phyloP scores from a whole-genome alignment of 92 coral and sea anemone genomes.

The Chrysogorgia sp. region DNA sequence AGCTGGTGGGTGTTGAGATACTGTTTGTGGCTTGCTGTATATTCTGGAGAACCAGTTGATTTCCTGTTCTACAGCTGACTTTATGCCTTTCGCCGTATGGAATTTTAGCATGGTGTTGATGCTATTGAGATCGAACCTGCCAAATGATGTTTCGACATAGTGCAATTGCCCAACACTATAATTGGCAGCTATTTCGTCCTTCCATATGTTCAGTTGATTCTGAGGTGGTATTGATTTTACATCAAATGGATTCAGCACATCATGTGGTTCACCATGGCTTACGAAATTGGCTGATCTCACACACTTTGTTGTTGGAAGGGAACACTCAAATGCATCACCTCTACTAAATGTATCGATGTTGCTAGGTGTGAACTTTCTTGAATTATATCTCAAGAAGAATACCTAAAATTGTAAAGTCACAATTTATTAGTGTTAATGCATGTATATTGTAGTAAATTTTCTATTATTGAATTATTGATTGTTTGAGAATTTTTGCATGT shows the following conservation, averaged over 20 bases:
- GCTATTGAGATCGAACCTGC: conserved; percentile 36
- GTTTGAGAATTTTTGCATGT: too few relatives aligned
- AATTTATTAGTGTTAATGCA: too few relatives aligned
- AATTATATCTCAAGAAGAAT: conserved; percentile 48
- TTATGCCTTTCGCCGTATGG: conserved; percentile 44
- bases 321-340: conserved; percentile 57
- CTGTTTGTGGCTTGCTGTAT: conserved; percentile 43
- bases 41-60: conserved; percentile 50
- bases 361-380: conserved; percentile 32
- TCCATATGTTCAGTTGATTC: conserved; percentile 46
- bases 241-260: conserved; percentile 45
- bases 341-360: conserved; percentile 44
- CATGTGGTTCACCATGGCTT: neutral
- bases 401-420: too few relatives aligned
- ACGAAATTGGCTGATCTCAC: neutral
- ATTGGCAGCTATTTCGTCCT: conserved; percentile 12
- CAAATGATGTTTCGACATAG: conserved; percentile 15
- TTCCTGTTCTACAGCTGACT: conserved; percentile 56
- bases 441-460: too few relatives aligned
- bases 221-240: conserved; percentile 47
- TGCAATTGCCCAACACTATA: neutral
- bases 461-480: too few relatives aligned
- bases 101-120: conserved; percentile 41
- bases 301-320: conserved; percentile 31
- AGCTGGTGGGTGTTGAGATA: conserved; percentile 52